Evolutionary conservation across 1,140 invertebrate genomes (phyloP), one percentile per base, ranked within the genome.

Genomic region (Drusus annulatus): DNA sequence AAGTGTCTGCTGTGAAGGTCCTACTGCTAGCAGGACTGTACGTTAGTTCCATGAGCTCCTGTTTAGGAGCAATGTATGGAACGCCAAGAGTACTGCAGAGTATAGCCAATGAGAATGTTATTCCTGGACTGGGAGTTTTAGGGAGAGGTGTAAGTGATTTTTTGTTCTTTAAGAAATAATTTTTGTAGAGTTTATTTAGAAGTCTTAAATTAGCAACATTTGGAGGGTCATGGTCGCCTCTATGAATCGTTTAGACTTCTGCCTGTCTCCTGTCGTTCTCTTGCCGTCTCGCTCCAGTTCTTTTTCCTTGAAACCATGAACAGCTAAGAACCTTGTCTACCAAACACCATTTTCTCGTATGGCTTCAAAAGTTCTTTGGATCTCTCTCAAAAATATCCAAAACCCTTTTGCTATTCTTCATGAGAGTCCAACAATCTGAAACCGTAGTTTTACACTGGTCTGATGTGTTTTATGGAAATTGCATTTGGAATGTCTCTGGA

Each of bases 61-160:
- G 97, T 87, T 92, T 99, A 84, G 97, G 97, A 56, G 96, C 97
- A 63, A 95, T 99, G 92, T 98, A 98, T 86, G 97, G 97, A 17
- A 98, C 97, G 28, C 97, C 98, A 1, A 91, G 97, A 79, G 97
- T 99, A 23, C 89, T 99, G 15, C 98, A 99, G 87, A 97, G 96
- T 76, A 98, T 99, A 84, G 97, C 97, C 52, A 95, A 96, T 86
- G 97, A 99, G 90, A 98, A 96, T 91, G 96, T 98, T 16, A 96
- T 99, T 84, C 97, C 98, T 17, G 93, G 95, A 84, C 94, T 98
- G 75, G 94, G 93, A 84, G 91, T 94, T 78, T 92, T 99, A 71
- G 95, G 95, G 82, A 94, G 93, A 91, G 97, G 97, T 80, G 97
- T 98, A 91, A 93, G 92, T 92, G n/a, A n/a, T n/a, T n/a, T n/a